phyloP scores from a whole-genome alignment of 2,888 invertebrate genomes.

The Trilocha varians region DNA sequence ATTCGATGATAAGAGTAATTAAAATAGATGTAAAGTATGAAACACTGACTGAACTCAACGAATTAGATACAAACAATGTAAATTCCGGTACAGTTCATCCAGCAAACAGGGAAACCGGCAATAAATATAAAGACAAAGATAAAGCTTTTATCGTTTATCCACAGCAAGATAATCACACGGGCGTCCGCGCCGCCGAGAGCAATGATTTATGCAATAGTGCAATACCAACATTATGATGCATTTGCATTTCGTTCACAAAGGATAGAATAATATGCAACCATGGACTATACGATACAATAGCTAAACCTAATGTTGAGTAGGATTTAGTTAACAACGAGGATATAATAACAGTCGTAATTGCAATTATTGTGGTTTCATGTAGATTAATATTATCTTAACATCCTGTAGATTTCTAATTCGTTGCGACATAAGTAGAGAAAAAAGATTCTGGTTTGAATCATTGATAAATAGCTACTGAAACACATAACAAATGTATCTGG shows the following conservation, averaged over 20 bases:
- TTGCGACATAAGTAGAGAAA: not conserved
- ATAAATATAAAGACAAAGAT: conserved; percentile 25
- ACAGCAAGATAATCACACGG: conserved; percentile 43
- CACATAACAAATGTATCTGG: not conserved
- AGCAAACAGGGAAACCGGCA: conserved; percentile 3
- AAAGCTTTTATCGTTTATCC: conserved; percentile 39
- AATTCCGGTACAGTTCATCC: not conserved
- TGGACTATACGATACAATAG: conserved; percentile 15
- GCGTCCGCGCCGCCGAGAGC: conserved; percentile 33
- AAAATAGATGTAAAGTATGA: not conserved
- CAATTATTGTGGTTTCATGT: not conserved
- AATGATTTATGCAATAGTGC: conserved; percentile 43
- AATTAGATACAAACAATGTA: not conserved
- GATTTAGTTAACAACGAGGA: conserved; percentile 6
- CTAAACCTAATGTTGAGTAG: conserved; percentile 10
- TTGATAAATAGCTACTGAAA: not conserved
- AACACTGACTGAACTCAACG: not conserved
- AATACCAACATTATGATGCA: conserved; percentile 42
- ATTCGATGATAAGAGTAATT: not conserved
- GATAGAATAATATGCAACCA: conserved; percentile 12
- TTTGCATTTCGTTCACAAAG: conserved; percentile 49
- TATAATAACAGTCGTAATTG: conserved; percentile 2
- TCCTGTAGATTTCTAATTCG: not conserved
- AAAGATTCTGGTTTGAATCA: not conserved
- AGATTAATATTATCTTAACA: not conserved